Evolutionary conservation across 2,888 invertebrate genomes (phyloP).

Genomic region (Sepiola atlantica): DNA sequence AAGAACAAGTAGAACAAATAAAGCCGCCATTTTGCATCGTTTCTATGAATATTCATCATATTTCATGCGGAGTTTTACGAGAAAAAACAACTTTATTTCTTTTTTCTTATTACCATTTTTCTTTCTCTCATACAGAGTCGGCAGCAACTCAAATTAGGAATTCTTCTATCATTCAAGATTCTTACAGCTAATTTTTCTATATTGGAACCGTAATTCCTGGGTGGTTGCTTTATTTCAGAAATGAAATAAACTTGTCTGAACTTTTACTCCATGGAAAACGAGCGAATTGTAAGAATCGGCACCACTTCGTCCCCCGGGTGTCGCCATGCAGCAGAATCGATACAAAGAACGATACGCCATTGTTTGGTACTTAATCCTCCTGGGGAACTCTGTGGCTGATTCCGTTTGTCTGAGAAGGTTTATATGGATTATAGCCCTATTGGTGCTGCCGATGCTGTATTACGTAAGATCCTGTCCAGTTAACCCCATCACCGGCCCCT

Average conservation of each 20-base stretch:
- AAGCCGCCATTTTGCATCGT: not conserved
- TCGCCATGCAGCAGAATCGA: too few relatives aligned
- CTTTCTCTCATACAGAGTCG: not conserved
- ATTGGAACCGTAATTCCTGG: not conserved
- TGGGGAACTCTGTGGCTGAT: too few relatives aligned
- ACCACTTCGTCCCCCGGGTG: not conserved
- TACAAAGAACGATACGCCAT: too few relatives aligned
- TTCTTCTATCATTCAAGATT: not conserved
- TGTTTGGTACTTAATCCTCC: too few relatives aligned
- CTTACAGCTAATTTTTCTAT: not conserved
- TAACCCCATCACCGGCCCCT: too few relatives aligned
- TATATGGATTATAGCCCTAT: too few relatives aligned
- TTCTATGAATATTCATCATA: not conserved
- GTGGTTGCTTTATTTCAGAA: not conserved
- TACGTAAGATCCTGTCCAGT: too few relatives aligned
- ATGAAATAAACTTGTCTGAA: not conserved
- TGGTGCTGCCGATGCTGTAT: too few relatives aligned
- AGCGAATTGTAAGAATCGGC: not conserved
- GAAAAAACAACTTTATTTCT: not conserved
- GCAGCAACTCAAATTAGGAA: not conserved
- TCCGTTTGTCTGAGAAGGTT: too few relatives aligned
- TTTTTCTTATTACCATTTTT: not conserved
- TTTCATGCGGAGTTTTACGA: not conserved
- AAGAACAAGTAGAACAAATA: not conserved
- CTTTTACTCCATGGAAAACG: not conserved